A percentile compares a stretch with the other conserved stretches of the same genome.
Evolutionary conservation across 2,888 invertebrate genomes (phyloP).

Genomic region (Tetranychus piercei): DNA sequence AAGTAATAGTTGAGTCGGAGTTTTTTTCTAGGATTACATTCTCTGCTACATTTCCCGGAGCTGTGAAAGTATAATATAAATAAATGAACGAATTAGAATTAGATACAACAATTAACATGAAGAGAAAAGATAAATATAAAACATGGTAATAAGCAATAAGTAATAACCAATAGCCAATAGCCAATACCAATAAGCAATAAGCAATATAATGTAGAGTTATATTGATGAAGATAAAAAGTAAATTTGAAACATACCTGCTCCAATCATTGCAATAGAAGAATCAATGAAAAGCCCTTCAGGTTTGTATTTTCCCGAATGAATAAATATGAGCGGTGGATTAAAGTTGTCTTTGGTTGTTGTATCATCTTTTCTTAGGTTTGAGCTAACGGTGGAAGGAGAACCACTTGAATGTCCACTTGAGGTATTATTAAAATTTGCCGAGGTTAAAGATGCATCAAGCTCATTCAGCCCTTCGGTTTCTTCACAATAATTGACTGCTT

Average conservation of each 20-base stretch:
- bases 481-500: conserved; percentile 70
- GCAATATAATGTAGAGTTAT: too few species aligned
- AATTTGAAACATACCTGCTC: conserved; percentile 40
- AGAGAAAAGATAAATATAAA: neutral
- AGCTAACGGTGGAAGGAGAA: neutral
- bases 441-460: neutral
- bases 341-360: conserved; percentile 22
- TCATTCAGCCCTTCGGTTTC: conserved; percentile 34
- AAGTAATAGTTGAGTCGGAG: conserved; percentile 72
- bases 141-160: too few species aligned
- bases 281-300: conserved; percentile 87
- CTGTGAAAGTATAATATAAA: conserved; percentile 28
- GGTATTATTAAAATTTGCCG: neutral
- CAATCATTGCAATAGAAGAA: conserved; percentile 77
- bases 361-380: conserved; percentile 6
- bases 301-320: conserved; percentile 79
- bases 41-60: conserved; percentile 70
- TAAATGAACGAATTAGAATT: too few species aligned
- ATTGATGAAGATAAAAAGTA: too few species aligned
- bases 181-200: too few species aligned
- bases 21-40: conserved; percentile 79
- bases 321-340: conserved; percentile 55
- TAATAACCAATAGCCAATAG: neutral
- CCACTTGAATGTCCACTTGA: neutral
- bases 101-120: neutral